Conservation (phyloP, 2,888 invertebrate genomes). For the Caenorhabditis imperialis region DNA sequence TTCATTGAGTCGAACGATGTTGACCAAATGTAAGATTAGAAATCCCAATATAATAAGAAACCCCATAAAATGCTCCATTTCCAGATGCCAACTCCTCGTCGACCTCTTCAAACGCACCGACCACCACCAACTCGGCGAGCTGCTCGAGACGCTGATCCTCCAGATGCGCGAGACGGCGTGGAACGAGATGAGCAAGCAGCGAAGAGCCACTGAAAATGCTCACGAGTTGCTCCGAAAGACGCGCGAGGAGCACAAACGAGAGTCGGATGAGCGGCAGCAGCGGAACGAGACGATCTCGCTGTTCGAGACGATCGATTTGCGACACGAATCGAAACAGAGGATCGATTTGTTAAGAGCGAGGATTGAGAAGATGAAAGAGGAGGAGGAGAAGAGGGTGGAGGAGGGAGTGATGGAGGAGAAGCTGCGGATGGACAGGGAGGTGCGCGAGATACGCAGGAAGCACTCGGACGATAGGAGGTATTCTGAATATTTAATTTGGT, state of each 20-base stretch:
- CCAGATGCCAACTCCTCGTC: constrained; percentile 28
- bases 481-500: no score
- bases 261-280: constrained; percentile 4
- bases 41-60: background rate
- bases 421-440: constrained; percentile 7
- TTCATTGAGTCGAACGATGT: constrained; percentile 20
- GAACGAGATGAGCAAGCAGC: constrained; percentile 3
- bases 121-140: constrained; percentile 2
- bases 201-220: constrained; percentile 21
- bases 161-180: constrained; percentile 19
- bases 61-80: no score
- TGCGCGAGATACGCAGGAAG: constrained; percentile 10
- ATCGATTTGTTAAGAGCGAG: constrained; percentile 11
- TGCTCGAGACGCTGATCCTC: constrained; percentile 16
- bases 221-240: background rate
- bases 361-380: constrained; percentile 23
- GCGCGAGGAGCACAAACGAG: constrained; percentile 10
- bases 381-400: no score
- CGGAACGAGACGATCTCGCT: constrained; percentile 20
- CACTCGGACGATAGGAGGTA: constrained; percentile 12
- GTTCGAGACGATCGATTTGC: constrained; percentile 23
- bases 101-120: constrained; percentile 25
- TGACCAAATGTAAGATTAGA: constrained; percentile 13
- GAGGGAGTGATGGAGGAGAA: no score
- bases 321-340: background rate